phyloP scores from a whole-genome alignment of 2,797 vertebrate genomes.

The Hydrolagus colliei region DNA sequence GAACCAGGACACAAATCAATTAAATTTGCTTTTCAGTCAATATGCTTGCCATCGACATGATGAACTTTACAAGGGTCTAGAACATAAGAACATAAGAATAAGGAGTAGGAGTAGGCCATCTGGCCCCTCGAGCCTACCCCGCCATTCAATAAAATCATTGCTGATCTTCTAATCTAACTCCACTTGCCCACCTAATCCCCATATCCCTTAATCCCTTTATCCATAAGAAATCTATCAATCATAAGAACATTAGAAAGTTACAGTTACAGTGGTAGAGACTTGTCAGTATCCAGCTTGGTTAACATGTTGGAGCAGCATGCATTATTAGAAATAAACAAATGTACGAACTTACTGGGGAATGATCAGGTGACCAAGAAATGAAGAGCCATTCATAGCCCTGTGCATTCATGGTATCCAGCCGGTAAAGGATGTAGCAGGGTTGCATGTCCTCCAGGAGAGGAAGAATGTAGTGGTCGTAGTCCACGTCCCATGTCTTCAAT shows the following conservation, averaged over 20 bases:
- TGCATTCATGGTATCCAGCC: slow-evolving; percentile 87
- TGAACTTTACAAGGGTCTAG: neutral
- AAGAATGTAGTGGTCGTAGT: slow-evolving; percentile 80
- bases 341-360: slow-evolving; percentile 72
- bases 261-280: too few relatives aligned
- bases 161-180: too few relatives aligned
- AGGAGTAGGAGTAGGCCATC: too few relatives aligned
- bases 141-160: too few relatives aligned
- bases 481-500: slow-evolving; percentile 77
- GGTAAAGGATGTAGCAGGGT: slow-evolving; percentile 90
- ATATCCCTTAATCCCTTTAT: too few relatives aligned
- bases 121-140: too few relatives aligned
- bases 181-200: too few relatives aligned
- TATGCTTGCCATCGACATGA: neutral
- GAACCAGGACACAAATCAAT: neutral
- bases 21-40: neutral
- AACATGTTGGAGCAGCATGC: too few relatives aligned
- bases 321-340: slow-evolving; percentile 1
- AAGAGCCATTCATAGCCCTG: slow-evolving; percentile 96
- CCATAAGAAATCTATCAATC: neutral
- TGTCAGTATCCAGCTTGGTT: too few relatives aligned
- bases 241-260: too few relatives aligned
- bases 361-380: slow-evolving; percentile 96
- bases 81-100: neutral
- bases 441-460: slow-evolving; percentile 77